phyloP scores from a whole-genome alignment of 2,888 invertebrate species.

The Epiblema foenella region DNA sequence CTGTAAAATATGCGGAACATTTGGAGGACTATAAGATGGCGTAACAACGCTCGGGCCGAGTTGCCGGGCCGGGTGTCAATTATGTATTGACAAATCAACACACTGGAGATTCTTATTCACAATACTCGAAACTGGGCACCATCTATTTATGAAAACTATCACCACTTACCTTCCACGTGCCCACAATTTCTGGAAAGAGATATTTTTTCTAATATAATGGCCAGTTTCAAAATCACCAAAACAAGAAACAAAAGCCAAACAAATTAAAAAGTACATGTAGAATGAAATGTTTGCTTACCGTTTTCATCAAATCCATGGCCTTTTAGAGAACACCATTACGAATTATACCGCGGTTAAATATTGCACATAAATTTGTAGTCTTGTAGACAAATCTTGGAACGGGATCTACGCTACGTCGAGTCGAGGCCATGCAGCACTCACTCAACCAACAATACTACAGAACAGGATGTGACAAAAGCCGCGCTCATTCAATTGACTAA shows the following conservation, averaged over 20 bases:
- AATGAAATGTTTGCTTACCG: constrained; percentile 77
- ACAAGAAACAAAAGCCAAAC: constrained; percentile 86
- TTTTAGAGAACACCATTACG: constrained; percentile 84
- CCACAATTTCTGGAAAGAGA: constrained; percentile 84
- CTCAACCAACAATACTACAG: constrained; percentile 61
- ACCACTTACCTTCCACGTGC: constrained; percentile 84
- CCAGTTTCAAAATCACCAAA: constrained; percentile 85
- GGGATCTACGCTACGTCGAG: constrained; percentile 63
- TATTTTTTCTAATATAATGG: constrained; percentile 85
- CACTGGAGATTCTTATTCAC: constrained; percentile 66
- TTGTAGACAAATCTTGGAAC: constrained; percentile 72
- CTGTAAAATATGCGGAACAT: constrained; percentile 81
- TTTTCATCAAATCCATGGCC: constrained; percentile 86
- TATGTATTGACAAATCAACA: constrained; percentile 82
- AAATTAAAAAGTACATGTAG: constrained; percentile 68
- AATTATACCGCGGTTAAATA: constrained; percentile 74
- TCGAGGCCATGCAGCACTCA: constrained; percentile 81
- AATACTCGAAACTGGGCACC: constrained; percentile 72
- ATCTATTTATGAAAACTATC: constrained; percentile 72
- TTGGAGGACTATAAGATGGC: constrained; percentile 83
- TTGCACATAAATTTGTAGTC: constrained; percentile 68
- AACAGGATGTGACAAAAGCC: constrained; percentile 83
- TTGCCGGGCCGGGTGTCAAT: constrained; percentile 76
- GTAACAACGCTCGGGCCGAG: constrained; percentile 81
- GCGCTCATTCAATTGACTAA: constrained; percentile 68